A percentile compares a stretch with the other conserved stretches of the same genome.
phyloP scores from a whole-genome alignment of 1,140 invertebrate genomes.

The Trichonephila clavata region DNA sequence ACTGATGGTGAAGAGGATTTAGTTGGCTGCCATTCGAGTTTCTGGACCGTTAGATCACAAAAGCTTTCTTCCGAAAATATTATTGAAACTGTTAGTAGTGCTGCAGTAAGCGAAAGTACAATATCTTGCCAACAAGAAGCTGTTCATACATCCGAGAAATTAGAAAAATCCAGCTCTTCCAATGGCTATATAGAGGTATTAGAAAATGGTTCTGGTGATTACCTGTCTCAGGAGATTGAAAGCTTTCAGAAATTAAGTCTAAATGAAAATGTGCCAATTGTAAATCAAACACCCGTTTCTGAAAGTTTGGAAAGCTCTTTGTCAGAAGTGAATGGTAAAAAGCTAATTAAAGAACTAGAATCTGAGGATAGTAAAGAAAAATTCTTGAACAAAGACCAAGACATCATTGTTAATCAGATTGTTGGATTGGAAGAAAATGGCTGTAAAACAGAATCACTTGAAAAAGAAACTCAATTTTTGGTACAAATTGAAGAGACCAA shows the following conservation, averaged over 20 bases:
- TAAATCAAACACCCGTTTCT: no score
- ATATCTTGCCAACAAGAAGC: not conserved
- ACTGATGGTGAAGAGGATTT: not conserved
- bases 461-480: not conserved
- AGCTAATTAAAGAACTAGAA: not conserved
- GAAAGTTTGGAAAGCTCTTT: not conserved
- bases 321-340: not conserved
- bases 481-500: not conserved
- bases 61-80: not conserved
- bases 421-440: not conserved
- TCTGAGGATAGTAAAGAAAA: not conserved
- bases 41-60: slow-evolving; percentile 12
- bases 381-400: not conserved
- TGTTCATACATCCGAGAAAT: not conserved
- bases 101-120: not conserved
- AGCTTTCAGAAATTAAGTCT: not conserved
- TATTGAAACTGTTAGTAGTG: not conserved
- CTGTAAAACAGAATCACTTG: no score
- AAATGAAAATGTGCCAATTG: not conserved
- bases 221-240: not conserved
- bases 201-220: not conserved
- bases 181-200: not conserved
- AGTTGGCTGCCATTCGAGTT: slow-evolving; percentile 43
- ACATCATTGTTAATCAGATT: not conserved
- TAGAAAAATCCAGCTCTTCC: not conserved